These are phyloP conservation scores for Caenorhabditis sp. DNA, from an alignment of 2,888 invertebrate genomes.

Conservation along the genomic window DNA sequence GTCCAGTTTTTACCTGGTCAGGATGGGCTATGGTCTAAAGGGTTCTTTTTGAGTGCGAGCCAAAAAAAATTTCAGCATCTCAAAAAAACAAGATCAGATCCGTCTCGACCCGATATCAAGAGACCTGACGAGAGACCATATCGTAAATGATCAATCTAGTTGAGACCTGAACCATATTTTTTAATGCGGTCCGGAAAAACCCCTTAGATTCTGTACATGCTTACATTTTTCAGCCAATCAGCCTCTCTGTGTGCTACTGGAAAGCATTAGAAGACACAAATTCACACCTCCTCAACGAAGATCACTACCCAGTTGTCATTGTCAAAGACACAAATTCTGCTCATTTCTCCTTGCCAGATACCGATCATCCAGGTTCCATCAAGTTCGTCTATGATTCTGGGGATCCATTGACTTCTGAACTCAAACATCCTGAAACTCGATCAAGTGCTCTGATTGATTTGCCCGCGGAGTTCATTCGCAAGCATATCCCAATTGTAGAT, in stretches of 20 bases:
- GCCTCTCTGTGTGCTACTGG: conserved; percentile 49
- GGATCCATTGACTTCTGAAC: conserved; percentile 20
- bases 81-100: no score
- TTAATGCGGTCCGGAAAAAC: no score
- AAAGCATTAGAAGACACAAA: conserved; percentile 23
- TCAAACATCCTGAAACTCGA: conserved; percentile 22
- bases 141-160: no score
- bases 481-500: conserved; percentile 44
- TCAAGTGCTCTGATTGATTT: conserved; percentile 25
- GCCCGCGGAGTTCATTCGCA: conserved; percentile 37
- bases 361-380: conserved; percentile 44
- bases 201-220: background rate
- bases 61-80: no score
- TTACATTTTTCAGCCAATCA: conserved; percentile 34
- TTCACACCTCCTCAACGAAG: conserved; percentile 15
- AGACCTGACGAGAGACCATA: no score
- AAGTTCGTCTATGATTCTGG: conserved; percentile 46
- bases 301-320: conserved; percentile 47
- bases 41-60: no score
- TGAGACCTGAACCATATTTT: no score
- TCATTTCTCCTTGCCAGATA: conserved; percentile 37
- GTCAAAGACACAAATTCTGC: conserved; percentile 32
- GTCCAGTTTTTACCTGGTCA: no score
- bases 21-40: no score
- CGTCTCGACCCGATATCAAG: no score